Percentiles rank a stretch among this genome's conserved stretches.
Evolutionary conservation across 92 coral and sea anemone species (phyloP).

Genomic region (Isaurus tuberculatus): DNA sequence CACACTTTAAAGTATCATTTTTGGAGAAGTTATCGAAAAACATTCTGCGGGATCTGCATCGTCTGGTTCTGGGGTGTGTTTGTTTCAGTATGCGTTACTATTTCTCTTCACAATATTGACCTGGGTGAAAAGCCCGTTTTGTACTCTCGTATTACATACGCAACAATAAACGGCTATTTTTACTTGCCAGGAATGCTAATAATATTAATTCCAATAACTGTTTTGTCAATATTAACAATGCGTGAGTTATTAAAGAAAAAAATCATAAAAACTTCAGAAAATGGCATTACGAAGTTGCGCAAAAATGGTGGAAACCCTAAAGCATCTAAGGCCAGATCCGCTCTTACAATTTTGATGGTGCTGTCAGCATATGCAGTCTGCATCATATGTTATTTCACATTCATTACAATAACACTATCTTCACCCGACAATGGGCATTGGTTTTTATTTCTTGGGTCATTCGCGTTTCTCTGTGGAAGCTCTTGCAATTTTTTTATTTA

Average conservation of each 20-base stretch:
- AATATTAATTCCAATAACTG: not conserved
- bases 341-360: not conserved
- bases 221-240: not conserved
- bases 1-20: not conserved
- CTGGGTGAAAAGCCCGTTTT: not conserved
- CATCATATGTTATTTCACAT: not conserved
- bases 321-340: slow-evolving; percentile 2
- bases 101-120: not conserved
- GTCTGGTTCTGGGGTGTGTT: not conserved
- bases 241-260: not conserved
- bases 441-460: not conserved
- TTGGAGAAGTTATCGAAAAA: not conserved
- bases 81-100: not conserved
- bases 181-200: not conserved
- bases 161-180: not conserved
- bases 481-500: not conserved
- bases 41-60: not conserved
- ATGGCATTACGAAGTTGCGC: not conserved
- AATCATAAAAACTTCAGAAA: not conserved
- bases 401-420: not conserved
- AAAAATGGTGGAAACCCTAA: not conserved
- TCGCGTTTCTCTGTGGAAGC: not conserved
- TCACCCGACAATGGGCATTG: not conserved
- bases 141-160: too few relatives aligned
- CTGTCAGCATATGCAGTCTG: not conserved